Conservation (phyloP, 2,888 invertebrate species). For the Troglohyphantes excavatus region DNA sequence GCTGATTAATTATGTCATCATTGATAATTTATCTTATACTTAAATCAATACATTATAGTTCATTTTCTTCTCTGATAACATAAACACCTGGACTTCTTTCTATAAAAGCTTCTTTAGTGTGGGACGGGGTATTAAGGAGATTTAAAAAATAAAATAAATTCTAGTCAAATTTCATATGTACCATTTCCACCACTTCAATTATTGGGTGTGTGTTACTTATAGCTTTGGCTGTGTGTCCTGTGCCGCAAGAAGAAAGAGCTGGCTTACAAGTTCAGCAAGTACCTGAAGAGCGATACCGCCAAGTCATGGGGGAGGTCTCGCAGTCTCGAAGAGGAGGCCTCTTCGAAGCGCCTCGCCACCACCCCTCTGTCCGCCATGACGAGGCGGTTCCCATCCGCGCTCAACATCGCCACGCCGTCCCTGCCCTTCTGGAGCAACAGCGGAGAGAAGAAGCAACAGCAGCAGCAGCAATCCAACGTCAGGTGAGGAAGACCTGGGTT, state of each 20-base stretch:
- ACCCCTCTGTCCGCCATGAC: conserved; percentile 3
- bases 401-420: conserved; percentile 61
- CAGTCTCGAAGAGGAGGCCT: conserved; percentile 64
- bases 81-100: too few relatives aligned
- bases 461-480: conserved; percentile 23
- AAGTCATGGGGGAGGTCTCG: conserved; percentile 56
- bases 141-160: not conserved
- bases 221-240: conserved; percentile 99
- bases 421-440: conserved; percentile 52
- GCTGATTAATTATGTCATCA: too few relatives aligned
- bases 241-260: conserved; percentile 99
- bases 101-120: not conserved
- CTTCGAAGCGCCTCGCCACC: conserved; percentile 3
- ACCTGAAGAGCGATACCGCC: conserved; percentile 82
- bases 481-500: too few relatives aligned
- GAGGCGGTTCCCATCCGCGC: conserved; percentile 52
- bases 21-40: too few relatives aligned
- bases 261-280: conserved; percentile 98
- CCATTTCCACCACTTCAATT: too few relatives aligned
- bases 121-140: not conserved
- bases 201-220: too few relatives aligned
- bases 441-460: conserved; percentile 1
- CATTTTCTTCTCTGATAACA: too few relatives aligned
- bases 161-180: not conserved
- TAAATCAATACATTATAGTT: too few relatives aligned